Percentiles rank a stretch among this genome's conserved stretches.
Conservation (phyloP, 37 sponge, comb jelly and placozoan genomes). For the Cliona cf. orientalis region DNA sequence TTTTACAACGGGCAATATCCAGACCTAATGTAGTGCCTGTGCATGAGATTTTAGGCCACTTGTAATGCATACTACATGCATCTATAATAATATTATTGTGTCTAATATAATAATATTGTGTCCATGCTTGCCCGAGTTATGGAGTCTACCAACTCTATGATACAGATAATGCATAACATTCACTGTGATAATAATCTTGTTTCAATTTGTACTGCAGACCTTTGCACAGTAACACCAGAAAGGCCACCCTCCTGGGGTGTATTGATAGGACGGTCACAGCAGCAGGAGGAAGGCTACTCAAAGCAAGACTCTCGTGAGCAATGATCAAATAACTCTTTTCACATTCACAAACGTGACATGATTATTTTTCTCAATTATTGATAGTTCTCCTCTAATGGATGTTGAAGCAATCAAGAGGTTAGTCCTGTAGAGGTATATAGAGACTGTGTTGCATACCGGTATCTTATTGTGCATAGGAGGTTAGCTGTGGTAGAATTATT, state of each 20-base stretch:
- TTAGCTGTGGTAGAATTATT: conserved; percentile 76
- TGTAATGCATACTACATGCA: neutral
- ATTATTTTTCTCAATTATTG: neutral
- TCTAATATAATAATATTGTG: neutral
- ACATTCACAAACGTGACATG: neutral
- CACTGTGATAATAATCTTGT: neutral
- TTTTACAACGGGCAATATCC: neutral
- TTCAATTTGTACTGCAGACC: conserved; percentile 32
- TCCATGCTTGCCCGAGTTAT: neutral
- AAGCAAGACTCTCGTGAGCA: conserved; percentile 53
- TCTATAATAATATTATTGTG: neutral
- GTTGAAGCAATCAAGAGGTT: conserved; percentile 52
- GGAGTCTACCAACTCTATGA: neutral
- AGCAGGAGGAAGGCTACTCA: conserved; percentile 65
- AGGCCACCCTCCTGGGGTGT: conserved; percentile 73
- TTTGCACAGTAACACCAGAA: conserved; percentile 52
- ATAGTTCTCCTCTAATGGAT: conserved; percentile 67
- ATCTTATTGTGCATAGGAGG: conserved; percentile 35
- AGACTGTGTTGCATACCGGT: neutral
- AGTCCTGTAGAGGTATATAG: neutral
- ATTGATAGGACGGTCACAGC: conserved; percentile 83
- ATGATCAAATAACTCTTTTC: neutral
- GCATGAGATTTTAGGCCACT: too few species aligned
- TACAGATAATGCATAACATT: neutral
- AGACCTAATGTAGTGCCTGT: neutral